Percentiles rank a stretch among this genome's conserved stretches.
Evolutionary conservation across 2,888 invertebrate species (phyloP).

Genomic region (Poecilobothrus nobilitatus): DNA sequence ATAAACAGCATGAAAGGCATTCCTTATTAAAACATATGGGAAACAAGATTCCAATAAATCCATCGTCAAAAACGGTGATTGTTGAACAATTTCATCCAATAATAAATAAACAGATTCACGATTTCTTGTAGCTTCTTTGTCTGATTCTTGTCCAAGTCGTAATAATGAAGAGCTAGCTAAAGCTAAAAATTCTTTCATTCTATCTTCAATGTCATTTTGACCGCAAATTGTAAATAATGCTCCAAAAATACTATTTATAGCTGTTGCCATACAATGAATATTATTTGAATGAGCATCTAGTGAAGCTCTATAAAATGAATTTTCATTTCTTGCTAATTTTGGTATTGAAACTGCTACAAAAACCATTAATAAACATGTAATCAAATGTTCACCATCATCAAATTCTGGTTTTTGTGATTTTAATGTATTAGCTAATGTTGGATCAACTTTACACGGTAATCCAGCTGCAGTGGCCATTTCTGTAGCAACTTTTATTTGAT

Average conservation of each 20-base stretch:
- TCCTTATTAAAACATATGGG: constrained; percentile 94
- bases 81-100: constrained; percentile 94
- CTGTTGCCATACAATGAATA: constrained; percentile 95
- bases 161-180: constrained; percentile 92
- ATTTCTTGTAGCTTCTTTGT: constrained; percentile 87
- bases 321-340: constrained; percentile 82
- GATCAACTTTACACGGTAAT: constrained; percentile 87
- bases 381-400: constrained; percentile 85
- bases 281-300: constrained; percentile 96
- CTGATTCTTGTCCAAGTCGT: constrained; percentile 89
- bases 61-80: constrained; percentile 97
- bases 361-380: constrained; percentile 94
- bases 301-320: constrained; percentile 79
- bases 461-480: constrained; percentile 98
- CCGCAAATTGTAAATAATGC: constrained; percentile 94
- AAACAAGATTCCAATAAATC: constrained; percentile 98
- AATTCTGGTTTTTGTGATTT: constrained; percentile 79
- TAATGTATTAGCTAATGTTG: constrained; percentile 82
- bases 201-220: constrained; percentile 90
- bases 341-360: constrained; percentile 98
- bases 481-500: constrained; percentile 82
- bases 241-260: constrained; percentile 92
- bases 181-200: constrained; percentile 92
- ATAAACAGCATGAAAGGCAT: constrained; percentile 95
- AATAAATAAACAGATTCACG: constrained; percentile 94